phyloP scores from a whole-genome alignment of 2,888 invertebrate species.

The Argyra leucocephala region DNA sequence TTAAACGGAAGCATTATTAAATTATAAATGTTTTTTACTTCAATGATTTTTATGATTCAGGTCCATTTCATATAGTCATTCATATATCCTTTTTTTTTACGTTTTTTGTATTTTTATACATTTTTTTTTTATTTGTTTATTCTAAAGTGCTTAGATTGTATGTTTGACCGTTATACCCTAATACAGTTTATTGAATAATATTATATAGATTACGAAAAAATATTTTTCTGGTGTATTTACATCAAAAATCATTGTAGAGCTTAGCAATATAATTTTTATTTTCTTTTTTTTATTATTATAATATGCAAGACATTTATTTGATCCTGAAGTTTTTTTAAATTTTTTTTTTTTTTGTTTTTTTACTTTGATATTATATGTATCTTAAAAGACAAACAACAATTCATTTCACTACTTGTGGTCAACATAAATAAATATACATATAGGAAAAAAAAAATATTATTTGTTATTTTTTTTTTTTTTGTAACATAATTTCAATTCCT shows the following conservation, averaged over 20 bases:
- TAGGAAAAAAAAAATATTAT: too few species aligned
- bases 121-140: too few species aligned
- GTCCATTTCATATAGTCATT: too few species aligned
- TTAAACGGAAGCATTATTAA: too few species aligned
- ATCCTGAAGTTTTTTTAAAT: background rate
- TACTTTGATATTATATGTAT: background rate
- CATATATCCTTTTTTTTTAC: too few species aligned
- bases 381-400: background rate
- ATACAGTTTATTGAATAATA: background rate
- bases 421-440: background rate
- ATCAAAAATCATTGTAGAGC: background rate
- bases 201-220: background rate
- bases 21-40: background rate
- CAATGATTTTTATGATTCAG: background rate
- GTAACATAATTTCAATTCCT: background rate
- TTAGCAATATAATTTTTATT: background rate
- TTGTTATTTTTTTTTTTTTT: too few species aligned
- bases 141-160: too few species aligned
- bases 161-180: too few species aligned
- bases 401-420: background rate
- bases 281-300: background rate
- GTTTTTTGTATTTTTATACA: too few species aligned
- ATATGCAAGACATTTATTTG: background rate
- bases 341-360: too few species aligned
- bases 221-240: background rate